These are phyloP conservation scores for Phocoena phocoena DNA, from an alignment of 2,113 vertebrate genomes.

Conservation along the genomic window DNA sequence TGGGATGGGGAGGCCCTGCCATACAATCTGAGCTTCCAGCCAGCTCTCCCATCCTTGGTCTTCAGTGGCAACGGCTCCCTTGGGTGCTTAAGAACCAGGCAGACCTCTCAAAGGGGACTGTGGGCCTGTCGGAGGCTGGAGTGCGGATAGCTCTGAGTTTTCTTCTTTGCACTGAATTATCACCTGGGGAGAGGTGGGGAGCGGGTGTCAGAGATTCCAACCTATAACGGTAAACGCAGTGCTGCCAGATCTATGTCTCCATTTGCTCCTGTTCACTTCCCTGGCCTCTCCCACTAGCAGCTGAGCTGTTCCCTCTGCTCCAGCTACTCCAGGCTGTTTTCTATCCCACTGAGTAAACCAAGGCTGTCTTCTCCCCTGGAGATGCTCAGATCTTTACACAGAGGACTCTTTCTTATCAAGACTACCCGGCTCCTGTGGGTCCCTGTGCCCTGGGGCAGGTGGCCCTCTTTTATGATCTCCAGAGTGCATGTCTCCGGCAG, in stretches of 20 bases:
- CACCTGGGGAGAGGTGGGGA: background rate
- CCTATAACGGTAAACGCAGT: background rate
- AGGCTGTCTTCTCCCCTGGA: background rate
- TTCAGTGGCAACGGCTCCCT: background rate
- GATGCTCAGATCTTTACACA: background rate
- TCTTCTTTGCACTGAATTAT: background rate
- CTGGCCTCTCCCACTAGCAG: background rate
- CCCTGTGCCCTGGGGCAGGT: background rate
- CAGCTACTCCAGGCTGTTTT: background rate
- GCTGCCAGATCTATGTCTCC: too few species aligned
- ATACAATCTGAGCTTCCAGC: background rate
- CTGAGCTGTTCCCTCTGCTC: background rate
- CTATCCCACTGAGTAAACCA: background rate
- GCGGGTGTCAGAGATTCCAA: background rate
- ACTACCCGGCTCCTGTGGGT: background rate
- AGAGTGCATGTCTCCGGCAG: background rate
- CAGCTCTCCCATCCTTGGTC: too few species aligned
- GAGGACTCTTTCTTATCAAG: background rate
- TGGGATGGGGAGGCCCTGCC: background rate
- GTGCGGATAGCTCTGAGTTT: background rate
- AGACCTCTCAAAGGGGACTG: background rate
- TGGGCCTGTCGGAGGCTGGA: background rate
- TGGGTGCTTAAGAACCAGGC: background rate
- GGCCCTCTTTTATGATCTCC: background rate
- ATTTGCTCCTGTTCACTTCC: accelerated